Evolutionary conservation across 2,113 vertebrate genomes (phyloP).

Genomic region (Pachyramphus minor): DNA sequence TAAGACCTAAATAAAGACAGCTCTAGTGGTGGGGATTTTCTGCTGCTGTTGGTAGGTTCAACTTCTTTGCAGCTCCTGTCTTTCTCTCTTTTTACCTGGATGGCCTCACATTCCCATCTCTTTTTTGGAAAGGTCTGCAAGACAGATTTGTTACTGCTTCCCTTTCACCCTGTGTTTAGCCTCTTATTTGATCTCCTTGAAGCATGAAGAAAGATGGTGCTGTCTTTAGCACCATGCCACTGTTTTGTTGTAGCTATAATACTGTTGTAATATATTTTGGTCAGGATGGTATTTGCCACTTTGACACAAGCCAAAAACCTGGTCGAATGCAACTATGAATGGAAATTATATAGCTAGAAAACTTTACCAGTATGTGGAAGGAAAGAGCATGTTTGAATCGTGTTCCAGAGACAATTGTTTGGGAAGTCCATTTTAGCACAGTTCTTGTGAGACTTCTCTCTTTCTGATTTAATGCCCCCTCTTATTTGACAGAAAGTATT

Average conservation of each 20-base stretch:
- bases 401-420: neutral
- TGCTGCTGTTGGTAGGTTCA: neutral
- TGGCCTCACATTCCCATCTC: neutral
- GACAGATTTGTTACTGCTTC: neutral
- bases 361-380: neutral
- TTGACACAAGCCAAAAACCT: slow-evolving; percentile 17
- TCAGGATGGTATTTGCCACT: neutral
- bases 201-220: neutral
- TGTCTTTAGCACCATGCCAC: neutral
- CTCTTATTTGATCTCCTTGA: neutral
- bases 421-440: neutral
- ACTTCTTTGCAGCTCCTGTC: neutral
- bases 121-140: neutral
- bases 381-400: neutral
- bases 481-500: neutral
- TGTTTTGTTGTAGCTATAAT: neutral
- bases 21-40: neutral
- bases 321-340: neutral
- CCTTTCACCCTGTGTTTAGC: neutral
- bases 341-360: neutral
- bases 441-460: neutral
- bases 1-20: neutral
- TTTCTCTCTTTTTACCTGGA: neutral
- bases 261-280: neutral
- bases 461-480: neutral